These are phyloP conservation scores for Centropus unirufus DNA, from an alignment of 2,113 vertebrate species.

Conservation along the genomic window DNA sequence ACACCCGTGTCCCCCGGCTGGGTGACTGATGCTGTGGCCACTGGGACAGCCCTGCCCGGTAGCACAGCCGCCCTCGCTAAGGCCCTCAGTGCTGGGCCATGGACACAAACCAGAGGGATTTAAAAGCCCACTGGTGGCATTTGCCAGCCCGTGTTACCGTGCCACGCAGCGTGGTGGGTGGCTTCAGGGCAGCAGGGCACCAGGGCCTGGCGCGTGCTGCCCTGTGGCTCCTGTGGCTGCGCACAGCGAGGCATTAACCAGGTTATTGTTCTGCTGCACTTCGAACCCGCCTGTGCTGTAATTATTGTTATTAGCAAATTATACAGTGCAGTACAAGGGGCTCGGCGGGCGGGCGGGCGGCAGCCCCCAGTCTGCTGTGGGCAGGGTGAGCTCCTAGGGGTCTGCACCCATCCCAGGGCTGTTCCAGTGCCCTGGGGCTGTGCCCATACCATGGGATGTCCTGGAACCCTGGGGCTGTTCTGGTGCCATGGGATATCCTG, in stretches of 20 bases:
- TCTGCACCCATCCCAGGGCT: not conserved
- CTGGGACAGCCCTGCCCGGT: no score
- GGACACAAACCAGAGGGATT: not conserved
- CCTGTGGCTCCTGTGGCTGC: fast-evolving
- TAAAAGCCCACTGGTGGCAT: not conserved
- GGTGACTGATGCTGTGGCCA: not conserved
- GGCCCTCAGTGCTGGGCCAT: not conserved
- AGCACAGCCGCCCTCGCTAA: not conserved
- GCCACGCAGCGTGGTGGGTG: fast-evolving
- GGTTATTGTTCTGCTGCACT: not conserved
- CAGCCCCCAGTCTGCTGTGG: not conserved
- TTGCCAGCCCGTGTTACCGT: no score
- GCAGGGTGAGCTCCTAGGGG: not conserved
- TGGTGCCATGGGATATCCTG: no score
- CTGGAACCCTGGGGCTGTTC: no score
- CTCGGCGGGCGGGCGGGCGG: not conserved
- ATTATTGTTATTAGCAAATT: constrained; percentile 44
- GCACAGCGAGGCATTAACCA: not conserved
- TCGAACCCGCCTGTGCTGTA: not conserved
- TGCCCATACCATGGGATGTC: no score
- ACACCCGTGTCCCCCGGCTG: not conserved
- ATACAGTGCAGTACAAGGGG: not conserved
- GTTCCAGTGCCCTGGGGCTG: not conserved
- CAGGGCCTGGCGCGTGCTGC: not conserved
- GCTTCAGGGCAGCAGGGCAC: not conserved